A percentile compares a stretch with the other conserved stretches of the same genome.
Evolutionary conservation across 2,888 invertebrate genomes (phyloP).

Genomic region (Flexamia atlantica): DNA sequence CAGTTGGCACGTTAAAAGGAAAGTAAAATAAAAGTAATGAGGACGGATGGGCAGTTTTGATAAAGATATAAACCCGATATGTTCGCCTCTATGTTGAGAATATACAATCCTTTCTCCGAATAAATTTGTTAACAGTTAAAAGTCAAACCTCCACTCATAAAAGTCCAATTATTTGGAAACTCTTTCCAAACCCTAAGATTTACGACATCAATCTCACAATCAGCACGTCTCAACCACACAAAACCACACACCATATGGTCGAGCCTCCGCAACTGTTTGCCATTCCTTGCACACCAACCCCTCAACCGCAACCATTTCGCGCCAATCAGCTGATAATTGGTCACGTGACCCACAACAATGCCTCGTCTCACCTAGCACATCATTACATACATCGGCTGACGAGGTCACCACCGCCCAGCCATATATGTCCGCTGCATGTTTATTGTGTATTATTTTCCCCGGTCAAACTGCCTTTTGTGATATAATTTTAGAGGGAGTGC

Average conservation of each 20-base stretch:
- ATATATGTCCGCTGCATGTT: background rate
- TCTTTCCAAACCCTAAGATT: too few species aligned
- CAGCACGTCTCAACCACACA: background rate
- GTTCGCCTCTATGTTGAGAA: too few species aligned
- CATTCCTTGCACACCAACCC: background rate
- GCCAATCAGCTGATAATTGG: constrained; percentile 24
- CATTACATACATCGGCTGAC: constrained; percentile 19
- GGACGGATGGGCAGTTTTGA: too few species aligned
- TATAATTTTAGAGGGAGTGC: background rate
- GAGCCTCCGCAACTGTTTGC: constrained; percentile 18
- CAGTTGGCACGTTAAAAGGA: too few species aligned
- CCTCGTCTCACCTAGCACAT: constrained; percentile 7
- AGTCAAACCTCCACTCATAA: too few species aligned
- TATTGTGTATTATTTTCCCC: constrained; percentile 15
- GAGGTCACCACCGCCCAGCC: background rate
- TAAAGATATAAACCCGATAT: too few species aligned
- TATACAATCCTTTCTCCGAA: too few species aligned
- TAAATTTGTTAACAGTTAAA: too few species aligned
- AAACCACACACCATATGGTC: background rate
- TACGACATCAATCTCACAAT: too few species aligned
- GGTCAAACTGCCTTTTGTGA: constrained; percentile 17
- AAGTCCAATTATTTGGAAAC: too few species aligned
- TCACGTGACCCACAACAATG: constrained; percentile 27
- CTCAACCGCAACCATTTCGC: background rate
- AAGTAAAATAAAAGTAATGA: too few species aligned